Base-by-base conservation (phyloP, 92 coral and sea anemone species). In the Phenganax stokvisi region DNA sequence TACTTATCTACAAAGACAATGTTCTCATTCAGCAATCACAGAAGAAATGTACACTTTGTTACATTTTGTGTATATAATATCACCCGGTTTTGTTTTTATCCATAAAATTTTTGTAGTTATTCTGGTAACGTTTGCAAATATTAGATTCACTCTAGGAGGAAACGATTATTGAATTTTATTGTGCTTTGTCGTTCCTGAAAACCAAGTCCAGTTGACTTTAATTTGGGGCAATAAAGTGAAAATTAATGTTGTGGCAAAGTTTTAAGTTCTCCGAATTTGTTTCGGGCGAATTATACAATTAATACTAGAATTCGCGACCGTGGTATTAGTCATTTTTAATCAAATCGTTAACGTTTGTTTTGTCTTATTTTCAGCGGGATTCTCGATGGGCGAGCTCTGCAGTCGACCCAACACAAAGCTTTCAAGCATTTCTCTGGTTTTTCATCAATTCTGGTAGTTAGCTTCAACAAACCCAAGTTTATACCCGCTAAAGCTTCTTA, bases 241-340 rank as follows among this genome's bases (percentile, higher is more conserved):
- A 20, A 64, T n/a, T 0, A 68, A 53, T 13, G 52, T 7, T 68
- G 12, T 68, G 12, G 52, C 72, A 13, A 9, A 51, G 16, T 12
- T 68, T 6, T 12, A 1, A 28, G 53, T 37, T 37, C 8, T 20
- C 0, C 9, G 55, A 66, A 64, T 12, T 30, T 6, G 20, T 68
- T 68, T 37, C 47, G 9, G 7, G 54, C 70, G 37, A 30, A 16
- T 68, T 68, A 30, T 3, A 53, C 54, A n/a, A 68, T 52, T 29
- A 37, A 29, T 5, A 68, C 9, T 12, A 0, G 54, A 11, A n/a
- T 65, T 79, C 83, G 51, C n/a, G 59, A 16, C 56, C 62, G 73
- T 64, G 57, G 83, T 79, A 78, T 63, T 79, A 63, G 74, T 79
- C 73, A 79, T 62, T 79, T 79, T 79, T 79, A 79, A 79, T 79